phyloP scores from a whole-genome alignment of 1,140 invertebrate genomes.

The Sinonovacula constricta region DNA sequence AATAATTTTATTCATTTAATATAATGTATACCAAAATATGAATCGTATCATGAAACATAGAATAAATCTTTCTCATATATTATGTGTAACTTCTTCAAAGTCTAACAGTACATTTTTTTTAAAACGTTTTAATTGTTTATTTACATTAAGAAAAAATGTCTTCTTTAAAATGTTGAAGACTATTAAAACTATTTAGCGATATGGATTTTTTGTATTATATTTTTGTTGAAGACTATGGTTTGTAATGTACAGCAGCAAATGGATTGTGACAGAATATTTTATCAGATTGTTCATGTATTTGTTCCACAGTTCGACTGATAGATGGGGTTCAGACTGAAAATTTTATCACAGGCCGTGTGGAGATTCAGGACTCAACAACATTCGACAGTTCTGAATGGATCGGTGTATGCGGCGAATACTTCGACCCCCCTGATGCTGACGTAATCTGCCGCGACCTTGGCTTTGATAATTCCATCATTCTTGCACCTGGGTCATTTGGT shows the following conservation, averaged over 20 bases:
- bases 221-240: background rate
- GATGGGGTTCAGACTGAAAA: conserved; percentile 57
- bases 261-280: background rate
- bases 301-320: conserved; percentile 56
- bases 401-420: conserved; percentile 67
- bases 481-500: conserved; percentile 57
- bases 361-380: conserved; percentile 78
- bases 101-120: no score
- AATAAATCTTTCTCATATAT: no score
- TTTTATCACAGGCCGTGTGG: conserved; percentile 83
- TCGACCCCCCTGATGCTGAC: conserved; percentile 60
- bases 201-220: background rate
- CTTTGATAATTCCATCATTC: conserved; percentile 64
- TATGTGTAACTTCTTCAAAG: no score
- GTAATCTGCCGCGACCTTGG: conserved; percentile 71
- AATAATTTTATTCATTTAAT: background rate
- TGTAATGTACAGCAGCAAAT: background rate
- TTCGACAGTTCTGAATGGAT: conserved; percentile 51
- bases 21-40: background rate
- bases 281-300: no score
- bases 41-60: background rate
- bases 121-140: no score
- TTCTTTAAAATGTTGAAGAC: no score
- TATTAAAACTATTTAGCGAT: no score
- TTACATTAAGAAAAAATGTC: no score